phyloP scores from a whole-genome alignment of 2,888 invertebrate species.

The Psylliodes chrysocephalus region DNA sequence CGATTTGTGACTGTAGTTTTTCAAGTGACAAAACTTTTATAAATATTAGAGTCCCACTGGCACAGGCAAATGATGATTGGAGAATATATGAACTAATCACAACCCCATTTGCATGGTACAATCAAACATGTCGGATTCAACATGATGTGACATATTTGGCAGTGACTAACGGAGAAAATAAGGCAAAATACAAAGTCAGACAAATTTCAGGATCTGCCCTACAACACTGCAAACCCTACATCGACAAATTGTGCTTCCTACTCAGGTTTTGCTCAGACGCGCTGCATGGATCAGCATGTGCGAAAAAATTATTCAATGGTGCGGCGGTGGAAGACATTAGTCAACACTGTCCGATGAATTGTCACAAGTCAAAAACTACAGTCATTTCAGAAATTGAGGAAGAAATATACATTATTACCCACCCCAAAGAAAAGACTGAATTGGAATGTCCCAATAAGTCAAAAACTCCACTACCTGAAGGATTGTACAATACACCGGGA shows the following conservation, averaged over 20 bases:
- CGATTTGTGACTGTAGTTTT: no score
- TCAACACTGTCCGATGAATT: no score
- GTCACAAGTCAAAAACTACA: slow-evolving; percentile 24
- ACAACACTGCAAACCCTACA: slow-evolving; percentile 36
- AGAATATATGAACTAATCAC: slow-evolving; percentile 33
- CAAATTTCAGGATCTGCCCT: slow-evolving; percentile 37
- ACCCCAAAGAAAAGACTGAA: slow-evolving; percentile 19
- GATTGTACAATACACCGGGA: background rate
- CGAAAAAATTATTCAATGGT: slow-evolving; percentile 33
- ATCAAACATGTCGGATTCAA: slow-evolving; percentile 36
- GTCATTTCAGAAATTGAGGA: slow-evolving; percentile 37
- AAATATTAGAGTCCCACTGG: slow-evolving; percentile 32
- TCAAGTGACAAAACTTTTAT: slow-evolving; percentile 17
- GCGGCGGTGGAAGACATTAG: no score
- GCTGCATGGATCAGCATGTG: slow-evolving; percentile 24
- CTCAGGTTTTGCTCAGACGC: slow-evolving; percentile 34
- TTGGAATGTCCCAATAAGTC: background rate
- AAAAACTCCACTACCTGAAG: background rate
- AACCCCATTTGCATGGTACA: slow-evolving; percentile 41
- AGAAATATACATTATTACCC: slow-evolving; percentile 33
- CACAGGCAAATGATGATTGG: slow-evolving; percentile 25
- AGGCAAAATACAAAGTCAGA: slow-evolving; percentile 15
- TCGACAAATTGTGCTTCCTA: slow-evolving; percentile 36
- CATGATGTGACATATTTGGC: slow-evolving; percentile 20
- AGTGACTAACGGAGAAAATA: background rate